phyloP scores from a whole-genome alignment of 1,140 invertebrate species.

The Hylaeus anthracinus region DNA sequence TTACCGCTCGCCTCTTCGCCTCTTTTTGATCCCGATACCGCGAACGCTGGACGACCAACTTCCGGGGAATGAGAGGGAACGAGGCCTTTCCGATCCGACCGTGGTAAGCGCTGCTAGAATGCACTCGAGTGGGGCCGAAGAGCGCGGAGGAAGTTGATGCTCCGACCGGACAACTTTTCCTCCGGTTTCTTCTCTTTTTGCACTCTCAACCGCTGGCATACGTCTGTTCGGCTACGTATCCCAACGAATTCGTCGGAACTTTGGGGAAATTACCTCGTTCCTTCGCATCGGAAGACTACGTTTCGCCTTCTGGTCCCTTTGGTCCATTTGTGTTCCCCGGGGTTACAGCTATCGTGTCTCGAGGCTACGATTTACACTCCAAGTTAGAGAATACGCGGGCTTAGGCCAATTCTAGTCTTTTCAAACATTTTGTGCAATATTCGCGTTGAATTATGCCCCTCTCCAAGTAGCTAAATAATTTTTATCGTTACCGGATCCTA shows the following conservation, averaged over 20 bases:
- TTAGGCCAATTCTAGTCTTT: too few species aligned
- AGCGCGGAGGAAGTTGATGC: constrained; percentile 6
- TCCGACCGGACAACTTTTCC: constrained; percentile 2
- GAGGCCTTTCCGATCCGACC: background rate
- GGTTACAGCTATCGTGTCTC: too few species aligned
- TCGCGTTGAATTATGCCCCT: too few species aligned
- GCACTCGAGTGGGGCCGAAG: background rate
- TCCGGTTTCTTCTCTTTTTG: background rate
- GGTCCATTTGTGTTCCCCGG: background rate
- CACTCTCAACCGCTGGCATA: background rate
- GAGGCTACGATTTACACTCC: too few species aligned
- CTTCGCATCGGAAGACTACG: background rate
- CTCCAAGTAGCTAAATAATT: too few species aligned
- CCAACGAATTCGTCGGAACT: background rate
- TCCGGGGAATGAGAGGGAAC: constrained; percentile 6
- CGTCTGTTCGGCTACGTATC: background rate
- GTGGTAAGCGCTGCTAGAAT: constrained; percentile 1
- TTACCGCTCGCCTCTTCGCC: background rate
- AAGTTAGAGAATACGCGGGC: too few species aligned
- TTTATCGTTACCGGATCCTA: too few species aligned
- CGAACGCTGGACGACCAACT: constrained; percentile 2
- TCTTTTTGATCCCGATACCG: constrained; percentile 11
- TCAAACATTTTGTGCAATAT: too few species aligned
- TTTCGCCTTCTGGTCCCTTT: background rate
- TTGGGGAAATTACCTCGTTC: background rate